Percentiles rank a stretch among this genome's conserved stretches.
Evolutionary conservation across 64 coral and sea anemone genomes (phyloP).

Genomic region (Trachythela sp.): DNA sequence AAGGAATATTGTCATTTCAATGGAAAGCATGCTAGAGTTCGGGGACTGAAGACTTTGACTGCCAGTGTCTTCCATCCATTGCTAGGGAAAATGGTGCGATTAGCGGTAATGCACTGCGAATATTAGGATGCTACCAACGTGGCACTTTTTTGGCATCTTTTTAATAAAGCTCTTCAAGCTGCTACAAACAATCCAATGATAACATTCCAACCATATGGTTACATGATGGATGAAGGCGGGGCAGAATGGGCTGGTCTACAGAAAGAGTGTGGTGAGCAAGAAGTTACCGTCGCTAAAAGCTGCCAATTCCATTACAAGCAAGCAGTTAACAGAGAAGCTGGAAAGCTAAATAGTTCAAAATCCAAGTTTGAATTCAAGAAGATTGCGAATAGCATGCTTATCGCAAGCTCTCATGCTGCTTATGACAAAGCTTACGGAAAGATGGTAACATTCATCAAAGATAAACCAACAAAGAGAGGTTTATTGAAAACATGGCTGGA

Average conservation of each 20-base stretch:
- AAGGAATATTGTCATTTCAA: conserved; percentile 38
- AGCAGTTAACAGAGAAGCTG: conserved; percentile 26
- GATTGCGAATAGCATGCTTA: conserved; percentile 34
- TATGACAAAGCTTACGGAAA: conserved; percentile 46
- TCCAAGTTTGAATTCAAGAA: conserved; percentile 28
- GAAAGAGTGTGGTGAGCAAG: conserved; percentile 22
- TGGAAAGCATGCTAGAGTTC: background rate
- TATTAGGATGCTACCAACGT: background rate
- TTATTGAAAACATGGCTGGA: conserved; percentile 28
- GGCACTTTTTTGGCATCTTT: background rate
- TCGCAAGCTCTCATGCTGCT: conserved; percentile 15
- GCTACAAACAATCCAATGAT: background rate
- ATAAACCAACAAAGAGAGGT: background rate
- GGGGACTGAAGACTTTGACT: background rate
- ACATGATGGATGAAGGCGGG: conserved; percentile 65
- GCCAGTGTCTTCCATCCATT: background rate
- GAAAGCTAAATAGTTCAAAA: conserved; percentile 32
- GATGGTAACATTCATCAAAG: background rate
- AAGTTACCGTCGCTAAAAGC: conserved; percentile 32
- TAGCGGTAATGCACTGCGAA: background rate
- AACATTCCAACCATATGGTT: conserved; percentile 35
- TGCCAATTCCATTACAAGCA: conserved; percentile 46
- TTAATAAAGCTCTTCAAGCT: background rate
- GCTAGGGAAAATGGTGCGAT: background rate
- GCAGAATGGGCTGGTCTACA: conserved; percentile 50